Evolutionary conservation across 2,888 invertebrate genomes (phyloP), one percentile per base, ranked within the genome.

Genomic region (Aphodius granarius): DNA sequence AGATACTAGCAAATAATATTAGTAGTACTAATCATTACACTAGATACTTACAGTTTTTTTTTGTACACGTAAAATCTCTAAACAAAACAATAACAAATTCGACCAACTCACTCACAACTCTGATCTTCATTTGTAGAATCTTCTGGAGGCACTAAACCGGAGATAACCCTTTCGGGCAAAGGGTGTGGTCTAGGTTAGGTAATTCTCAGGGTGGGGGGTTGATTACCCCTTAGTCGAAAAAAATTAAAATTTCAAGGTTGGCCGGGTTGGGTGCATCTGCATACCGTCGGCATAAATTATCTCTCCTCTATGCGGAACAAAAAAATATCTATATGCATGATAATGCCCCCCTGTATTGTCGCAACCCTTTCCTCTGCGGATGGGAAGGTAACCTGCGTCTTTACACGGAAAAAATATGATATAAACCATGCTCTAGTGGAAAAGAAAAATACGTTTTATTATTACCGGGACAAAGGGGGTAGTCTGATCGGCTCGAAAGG

Each of bases 391-490:
- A 22, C 68, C 22, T 22, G 19, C 20, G 19, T 20, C 18, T 20
- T 20, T 68, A 18, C 65, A 81, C 79, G 78, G 81, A 79, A 85
- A 86, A 86, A 86, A 86, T 86, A 87, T 87, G 86, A 85, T 87
- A 87, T 88, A 87, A 88, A 87, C 86, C 87, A 88, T 86, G 88
- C 86, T 87, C 87, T 86, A 84, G 84, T 87, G 88, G 86, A 86
- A 86, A 87, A 87, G 87, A 87, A 87, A 87, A 87, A 88, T 87
- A 86, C 83, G 85, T 86, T 86, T 86, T 85, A 86, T 86, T 87
- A 86, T 86, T 84, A 83, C 80, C 79, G 80, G 82, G 79, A 86
- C 85, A 86, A 86, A 85, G 83, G 86, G 83, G 86, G 85, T 20
- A 68, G 9, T 13, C 68, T n/a, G 85, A 84, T 84, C 84, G 84